phyloP scores from a whole-genome alignment of 2,888 invertebrate species.

The Lochmaea crataegi region DNA sequence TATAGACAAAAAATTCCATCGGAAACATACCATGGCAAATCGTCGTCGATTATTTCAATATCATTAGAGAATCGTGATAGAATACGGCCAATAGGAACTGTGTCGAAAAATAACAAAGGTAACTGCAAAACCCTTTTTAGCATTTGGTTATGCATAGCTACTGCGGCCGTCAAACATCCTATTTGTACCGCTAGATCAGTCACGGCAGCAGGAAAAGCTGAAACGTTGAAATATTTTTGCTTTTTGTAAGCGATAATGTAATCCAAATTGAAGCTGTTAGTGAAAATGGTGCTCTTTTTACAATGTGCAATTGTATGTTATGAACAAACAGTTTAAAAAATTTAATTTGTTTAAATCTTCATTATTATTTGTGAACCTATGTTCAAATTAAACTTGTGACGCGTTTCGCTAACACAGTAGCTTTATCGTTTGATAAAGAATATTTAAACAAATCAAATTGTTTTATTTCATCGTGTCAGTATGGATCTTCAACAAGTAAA shows the following conservation, averaged over 20 bases:
- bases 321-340: neutral
- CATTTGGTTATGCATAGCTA: conserved; percentile 70
- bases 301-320: neutral
- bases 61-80: conserved; percentile 82
- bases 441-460: too few relatives aligned
- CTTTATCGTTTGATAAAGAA: too few relatives aligned
- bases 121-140: conserved; percentile 73
- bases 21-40: conserved; percentile 74
- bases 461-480: too few relatives aligned
- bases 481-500: too few relatives aligned
- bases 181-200: conserved; percentile 68
- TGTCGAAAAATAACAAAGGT: conserved; percentile 83
- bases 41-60: conserved; percentile 75
- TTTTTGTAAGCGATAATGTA: neutral
- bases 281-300: neutral
- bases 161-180: conserved; percentile 75
- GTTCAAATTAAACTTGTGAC: too few relatives aligned
- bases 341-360: too few relatives aligned
- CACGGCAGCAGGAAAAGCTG: conserved; percentile 64
- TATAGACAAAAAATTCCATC: conserved; percentile 78
- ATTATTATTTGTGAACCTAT: too few relatives aligned
- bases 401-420: too few relatives aligned
- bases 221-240: conserved; percentile 47
- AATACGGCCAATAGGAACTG: conserved; percentile 81
- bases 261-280: neutral